Evolutionary conservation across 2,113 vertebrate genomes (phyloP).

Genomic region (Micronisus gabar): DNA sequence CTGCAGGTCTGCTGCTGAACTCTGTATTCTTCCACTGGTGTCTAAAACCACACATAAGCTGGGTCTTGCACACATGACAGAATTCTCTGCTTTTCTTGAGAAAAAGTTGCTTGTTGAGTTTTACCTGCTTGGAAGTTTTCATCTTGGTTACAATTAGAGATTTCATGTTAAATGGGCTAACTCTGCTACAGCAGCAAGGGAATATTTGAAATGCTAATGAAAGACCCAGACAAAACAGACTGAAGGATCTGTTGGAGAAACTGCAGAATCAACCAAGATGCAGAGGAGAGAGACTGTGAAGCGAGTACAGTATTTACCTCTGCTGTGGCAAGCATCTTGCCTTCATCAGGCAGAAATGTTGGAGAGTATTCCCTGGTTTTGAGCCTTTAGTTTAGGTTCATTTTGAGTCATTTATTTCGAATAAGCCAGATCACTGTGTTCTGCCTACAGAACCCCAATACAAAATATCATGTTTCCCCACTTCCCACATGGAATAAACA

Average conservation of each 20-base stretch:
- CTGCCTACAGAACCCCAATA: neutral
- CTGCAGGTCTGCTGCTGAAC: neutral
- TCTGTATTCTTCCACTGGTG: neutral
- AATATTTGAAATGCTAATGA: constrained; percentile 21
- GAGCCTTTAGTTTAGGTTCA: neutral
- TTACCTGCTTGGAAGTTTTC: neutral
- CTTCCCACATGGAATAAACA: neutral
- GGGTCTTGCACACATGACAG: neutral
- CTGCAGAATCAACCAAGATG: neutral
- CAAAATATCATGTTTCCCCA: neutral
- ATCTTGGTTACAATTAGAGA: neutral
- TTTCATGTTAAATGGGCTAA: neutral
- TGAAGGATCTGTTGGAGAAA: neutral
- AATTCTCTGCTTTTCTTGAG: accelerated
- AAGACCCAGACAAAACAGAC: constrained; percentile 10
- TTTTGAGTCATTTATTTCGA: neutral
- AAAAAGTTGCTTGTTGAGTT: neutral
- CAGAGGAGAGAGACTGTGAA: neutral
- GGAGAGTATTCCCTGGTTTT: neutral
- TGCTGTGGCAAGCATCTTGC: neutral
- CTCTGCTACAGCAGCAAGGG: neutral
- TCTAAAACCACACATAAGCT: neutral
- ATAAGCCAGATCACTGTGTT: neutral
- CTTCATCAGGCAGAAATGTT: neutral
- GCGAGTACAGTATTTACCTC: neutral